A percentile compares a stretch with the other conserved stretches of the same genome.
Evolutionary conservation across 2,113 vertebrate genomes (phyloP).

Genomic region (Marmota monax): DNA sequence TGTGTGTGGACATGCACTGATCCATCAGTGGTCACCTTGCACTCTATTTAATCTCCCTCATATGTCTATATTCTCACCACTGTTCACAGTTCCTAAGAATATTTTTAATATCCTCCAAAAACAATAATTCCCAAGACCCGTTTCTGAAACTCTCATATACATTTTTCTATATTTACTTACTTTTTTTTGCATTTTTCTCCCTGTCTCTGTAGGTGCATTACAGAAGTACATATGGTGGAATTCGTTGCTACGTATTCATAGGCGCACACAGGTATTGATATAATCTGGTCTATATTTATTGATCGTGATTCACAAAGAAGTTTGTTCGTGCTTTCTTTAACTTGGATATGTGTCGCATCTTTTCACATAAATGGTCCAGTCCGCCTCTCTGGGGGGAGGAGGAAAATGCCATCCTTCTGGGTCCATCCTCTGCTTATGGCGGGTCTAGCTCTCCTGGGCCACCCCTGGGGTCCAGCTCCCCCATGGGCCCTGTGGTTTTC

Average conservation of each 20-base stretch:
- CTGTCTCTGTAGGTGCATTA: no score
- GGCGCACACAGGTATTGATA: no score
- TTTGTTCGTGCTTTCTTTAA: not conserved
- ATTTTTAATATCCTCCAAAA: not conserved
- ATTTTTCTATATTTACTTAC: not conserved
- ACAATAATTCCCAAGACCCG: not conserved
- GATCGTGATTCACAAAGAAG: no score
- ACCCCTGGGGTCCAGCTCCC: not conserved
- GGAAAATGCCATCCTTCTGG: not conserved
- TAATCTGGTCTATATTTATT: no score
- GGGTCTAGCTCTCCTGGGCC: not conserved
- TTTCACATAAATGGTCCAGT: not conserved
- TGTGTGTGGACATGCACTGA: not conserved
- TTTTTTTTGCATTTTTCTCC: no score
- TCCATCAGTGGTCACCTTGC: not conserved
- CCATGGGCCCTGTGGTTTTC: not conserved
- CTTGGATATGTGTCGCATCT: not conserved
- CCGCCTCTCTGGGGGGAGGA: not conserved
- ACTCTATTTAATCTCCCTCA: not conserved
- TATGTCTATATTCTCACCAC: not conserved
- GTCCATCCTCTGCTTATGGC: not conserved
- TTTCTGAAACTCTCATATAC: not conserved
- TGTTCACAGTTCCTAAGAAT: not conserved
- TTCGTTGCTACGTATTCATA: no score
- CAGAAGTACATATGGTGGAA: no score